These are phyloP conservation scores for Temnothorax longispinosus DNA, from an alignment of 1,140 invertebrate genomes.

Conservation along the genomic window DNA sequence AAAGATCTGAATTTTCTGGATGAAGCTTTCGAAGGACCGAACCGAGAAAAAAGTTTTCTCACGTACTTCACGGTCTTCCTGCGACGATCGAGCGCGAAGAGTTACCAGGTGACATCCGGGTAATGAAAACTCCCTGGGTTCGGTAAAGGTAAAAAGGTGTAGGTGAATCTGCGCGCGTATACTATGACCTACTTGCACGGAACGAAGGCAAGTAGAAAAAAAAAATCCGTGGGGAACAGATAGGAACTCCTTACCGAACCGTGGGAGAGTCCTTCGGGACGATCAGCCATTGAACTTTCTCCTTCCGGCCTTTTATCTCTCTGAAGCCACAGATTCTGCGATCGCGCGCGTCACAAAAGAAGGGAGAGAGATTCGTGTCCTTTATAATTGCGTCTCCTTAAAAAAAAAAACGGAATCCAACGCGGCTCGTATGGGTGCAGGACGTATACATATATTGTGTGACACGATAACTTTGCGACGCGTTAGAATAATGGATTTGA, in stretches of 20 bases:
- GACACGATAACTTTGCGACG: conserved; percentile 25
- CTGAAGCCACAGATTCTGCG: conserved; percentile 59
- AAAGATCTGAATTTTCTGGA: not conserved
- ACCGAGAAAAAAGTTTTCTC: conserved; percentile 65
- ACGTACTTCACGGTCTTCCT: conserved; percentile 71
- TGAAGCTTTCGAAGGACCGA: not conserved
- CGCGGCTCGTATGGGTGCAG: not conserved
- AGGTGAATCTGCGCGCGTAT: conserved; percentile 52
- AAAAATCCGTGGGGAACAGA: conserved; percentile 71
- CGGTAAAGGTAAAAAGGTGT: not conserved
- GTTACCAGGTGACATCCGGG: conserved; percentile 47
- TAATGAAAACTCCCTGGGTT: conserved; percentile 53
- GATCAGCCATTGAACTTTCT: conserved; percentile 77
- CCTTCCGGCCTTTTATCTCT: conserved; percentile 74
- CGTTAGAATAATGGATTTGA: conserved; percentile 45
- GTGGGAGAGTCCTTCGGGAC: conserved; percentile 77
- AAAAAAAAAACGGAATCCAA: conserved; percentile 29
- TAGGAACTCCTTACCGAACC: conserved; percentile 68
- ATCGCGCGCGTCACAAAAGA: conserved; percentile 67
- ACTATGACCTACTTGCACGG: conserved; percentile 66
- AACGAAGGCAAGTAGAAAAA: conserved; percentile 38
- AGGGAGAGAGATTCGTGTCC: conserved; percentile 47
- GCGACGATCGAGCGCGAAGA: conserved; percentile 22
- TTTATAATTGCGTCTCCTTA: conserved; percentile 50
- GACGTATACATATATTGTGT: conserved; percentile 4